Conservation (phyloP, 2,888 invertebrate genomes). For the Pachydiplax longipennis region DNA sequence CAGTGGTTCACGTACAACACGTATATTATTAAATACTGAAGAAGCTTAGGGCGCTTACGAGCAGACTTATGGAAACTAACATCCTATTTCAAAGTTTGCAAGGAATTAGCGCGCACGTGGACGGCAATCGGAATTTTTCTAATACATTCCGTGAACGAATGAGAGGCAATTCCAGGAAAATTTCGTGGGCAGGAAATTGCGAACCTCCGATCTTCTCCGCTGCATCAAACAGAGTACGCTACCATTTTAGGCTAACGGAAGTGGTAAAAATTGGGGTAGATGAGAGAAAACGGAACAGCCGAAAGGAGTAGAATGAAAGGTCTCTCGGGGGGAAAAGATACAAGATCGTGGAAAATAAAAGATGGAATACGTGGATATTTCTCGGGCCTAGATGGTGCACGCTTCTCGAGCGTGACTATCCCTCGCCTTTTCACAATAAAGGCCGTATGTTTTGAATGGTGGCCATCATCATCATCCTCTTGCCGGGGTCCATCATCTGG, state of each 20-base stretch:
- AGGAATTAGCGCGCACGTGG: no score
- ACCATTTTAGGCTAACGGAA: neutral
- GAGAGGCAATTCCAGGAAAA: no score
- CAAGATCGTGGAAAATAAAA: neutral
- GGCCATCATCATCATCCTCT: neutral
- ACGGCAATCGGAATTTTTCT: no score
- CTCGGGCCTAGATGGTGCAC: neutral
- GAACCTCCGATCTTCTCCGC: no score
- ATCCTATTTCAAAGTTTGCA: no score
- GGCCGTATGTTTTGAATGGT: neutral
- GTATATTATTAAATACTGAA: no score
- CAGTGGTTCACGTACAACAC: no score
- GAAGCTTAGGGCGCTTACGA: no score
- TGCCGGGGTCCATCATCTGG: constrained; percentile 9
- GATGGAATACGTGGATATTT: neutral
- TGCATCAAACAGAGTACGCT: neutral
- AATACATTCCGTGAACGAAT: no score
- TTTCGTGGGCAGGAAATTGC: no score
- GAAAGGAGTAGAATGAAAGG: neutral
- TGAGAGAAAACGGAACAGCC: neutral
- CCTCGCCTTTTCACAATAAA: neutral
- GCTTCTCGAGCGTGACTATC: neutral
- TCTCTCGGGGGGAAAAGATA: neutral
- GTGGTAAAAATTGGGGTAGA: neutral
- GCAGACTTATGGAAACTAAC: no score